phyloP scores from a whole-genome alignment of 1,140 invertebrate species.

The Achroia grisella region DNA sequence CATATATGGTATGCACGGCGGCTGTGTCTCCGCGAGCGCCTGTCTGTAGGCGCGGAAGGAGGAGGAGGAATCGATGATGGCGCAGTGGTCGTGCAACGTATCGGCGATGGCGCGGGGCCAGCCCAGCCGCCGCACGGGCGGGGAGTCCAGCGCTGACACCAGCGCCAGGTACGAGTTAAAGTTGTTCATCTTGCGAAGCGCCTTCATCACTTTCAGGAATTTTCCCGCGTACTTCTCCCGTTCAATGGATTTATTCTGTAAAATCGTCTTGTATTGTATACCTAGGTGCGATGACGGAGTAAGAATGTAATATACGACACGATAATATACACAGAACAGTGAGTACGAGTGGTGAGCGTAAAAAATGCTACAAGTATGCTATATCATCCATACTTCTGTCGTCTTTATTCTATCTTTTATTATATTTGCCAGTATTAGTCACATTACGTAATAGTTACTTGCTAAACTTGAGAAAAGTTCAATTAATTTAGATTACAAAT shows the following conservation, averaged over 20 bases:
- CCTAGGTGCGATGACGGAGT: too few species aligned
- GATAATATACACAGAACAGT: too few species aligned
- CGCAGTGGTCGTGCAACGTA: conserved; percentile 94
- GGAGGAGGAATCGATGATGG: conserved; percentile 95
- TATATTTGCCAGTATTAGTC: too few species aligned
- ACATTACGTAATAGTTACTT: too few species aligned
- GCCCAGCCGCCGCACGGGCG: conserved; percentile 94
- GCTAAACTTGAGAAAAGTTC: too few species aligned
- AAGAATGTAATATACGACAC: too few species aligned
- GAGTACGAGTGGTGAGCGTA: too few species aligned
- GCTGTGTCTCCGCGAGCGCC: conserved; percentile 93
- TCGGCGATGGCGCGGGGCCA: conserved; percentile 96
- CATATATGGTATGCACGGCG: conserved; percentile 99
- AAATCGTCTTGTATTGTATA: too few species aligned
- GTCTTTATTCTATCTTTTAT: too few species aligned
- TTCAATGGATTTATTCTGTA: conserved; percentile 86
- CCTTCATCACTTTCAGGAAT: conserved; percentile 99
- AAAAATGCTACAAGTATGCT: too few species aligned
- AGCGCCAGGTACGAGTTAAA: conserved; percentile 99
- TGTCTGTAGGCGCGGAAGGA: conserved; percentile 97
- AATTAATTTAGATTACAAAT: too few species aligned
- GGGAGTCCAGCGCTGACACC: conserved; percentile 96
- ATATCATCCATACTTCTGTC: too few species aligned
- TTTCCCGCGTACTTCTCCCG: conserved; percentile 97
- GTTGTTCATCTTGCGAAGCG: conserved; percentile 97